Conservation (phyloP, 2,797 vertebrate genomes). For the Chaetophractus vellerosus region DNA sequence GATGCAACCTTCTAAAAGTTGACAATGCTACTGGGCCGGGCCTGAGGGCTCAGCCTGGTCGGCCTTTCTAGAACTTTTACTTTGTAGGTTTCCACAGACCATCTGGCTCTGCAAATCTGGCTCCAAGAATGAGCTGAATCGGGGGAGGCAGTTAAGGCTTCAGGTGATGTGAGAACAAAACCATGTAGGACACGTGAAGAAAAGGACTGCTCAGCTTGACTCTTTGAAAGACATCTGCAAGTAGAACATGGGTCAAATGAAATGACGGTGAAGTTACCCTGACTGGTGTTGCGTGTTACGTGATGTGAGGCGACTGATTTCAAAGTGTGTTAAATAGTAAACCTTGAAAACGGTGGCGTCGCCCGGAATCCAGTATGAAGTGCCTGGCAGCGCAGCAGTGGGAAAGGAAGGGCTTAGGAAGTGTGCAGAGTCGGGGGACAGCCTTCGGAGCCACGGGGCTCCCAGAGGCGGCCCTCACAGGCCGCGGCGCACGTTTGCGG, state of each 20-base stretch:
- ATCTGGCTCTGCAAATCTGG: neutral
- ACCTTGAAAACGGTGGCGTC: neutral
- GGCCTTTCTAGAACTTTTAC: neutral
- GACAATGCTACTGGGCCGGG: neutral
- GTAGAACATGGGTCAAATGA: conserved; percentile 2
- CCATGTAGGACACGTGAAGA: neutral
- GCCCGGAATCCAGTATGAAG: neutral
- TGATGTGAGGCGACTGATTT: neutral
- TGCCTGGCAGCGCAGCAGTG: neutral
- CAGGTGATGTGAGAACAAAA: neutral
- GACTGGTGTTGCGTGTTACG: neutral
- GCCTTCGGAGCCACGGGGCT: too few species aligned
- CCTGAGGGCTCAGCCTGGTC: neutral
- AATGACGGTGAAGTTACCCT: neutral
- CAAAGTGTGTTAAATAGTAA: conserved; percentile 31
- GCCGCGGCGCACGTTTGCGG: too few species aligned
- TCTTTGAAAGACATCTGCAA: conserved; percentile 30
- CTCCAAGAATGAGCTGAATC: conserved; percentile 51
- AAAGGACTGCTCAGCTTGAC: conserved; percentile 22
- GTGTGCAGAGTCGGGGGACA: neutral
- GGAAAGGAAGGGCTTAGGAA: neutral
- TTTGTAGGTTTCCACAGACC: conserved; percentile 1
- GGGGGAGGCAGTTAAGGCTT: neutral
- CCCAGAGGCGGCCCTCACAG: too few species aligned
- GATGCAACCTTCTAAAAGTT: neutral